Percentiles rank a stretch among this genome's conserved stretches.
phyloP scores from a whole-genome alignment of 2,797 vertebrate genomes.

The Rhabdophis nuchalis region DNA sequence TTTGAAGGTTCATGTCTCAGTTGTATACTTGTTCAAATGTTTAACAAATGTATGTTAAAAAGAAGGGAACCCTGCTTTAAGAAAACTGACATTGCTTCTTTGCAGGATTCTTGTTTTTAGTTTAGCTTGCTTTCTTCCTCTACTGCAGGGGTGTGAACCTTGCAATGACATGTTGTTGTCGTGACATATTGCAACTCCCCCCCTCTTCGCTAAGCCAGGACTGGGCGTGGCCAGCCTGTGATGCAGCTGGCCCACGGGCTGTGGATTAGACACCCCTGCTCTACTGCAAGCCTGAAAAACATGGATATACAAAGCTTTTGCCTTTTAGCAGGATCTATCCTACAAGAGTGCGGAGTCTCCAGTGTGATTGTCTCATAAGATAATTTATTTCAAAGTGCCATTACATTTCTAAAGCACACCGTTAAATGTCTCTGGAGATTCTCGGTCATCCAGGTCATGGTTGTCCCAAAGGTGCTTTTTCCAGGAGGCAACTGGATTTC shows the following conservation, averaged over 20 bases:
- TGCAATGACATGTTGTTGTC: no score
- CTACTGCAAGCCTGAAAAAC: neutral
- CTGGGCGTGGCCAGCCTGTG: no score
- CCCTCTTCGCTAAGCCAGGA: no score
- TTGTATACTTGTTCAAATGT: neutral
- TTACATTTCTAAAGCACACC: no score
- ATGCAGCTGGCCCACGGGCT: no score
- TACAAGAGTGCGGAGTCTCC: neutral
- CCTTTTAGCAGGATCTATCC: neutral
- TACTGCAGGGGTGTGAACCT: neutral
- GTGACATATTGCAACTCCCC: no score
- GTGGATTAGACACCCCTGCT: neutral
- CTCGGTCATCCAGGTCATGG: no score
- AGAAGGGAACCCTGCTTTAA: neutral
- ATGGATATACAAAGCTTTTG: neutral
- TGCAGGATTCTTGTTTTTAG: neutral
- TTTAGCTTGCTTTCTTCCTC: neutral
- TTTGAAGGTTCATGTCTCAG: neutral
- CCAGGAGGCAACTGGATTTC: no score
- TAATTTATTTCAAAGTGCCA: neutral
- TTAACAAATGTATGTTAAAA: conserved; percentile 1
- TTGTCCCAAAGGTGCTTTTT: no score
- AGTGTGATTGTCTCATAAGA: neutral
- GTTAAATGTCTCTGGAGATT: no score
- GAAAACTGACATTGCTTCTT: neutral